phyloP scores from a whole-genome alignment of 2,113 vertebrate species.

The Phalacrocorax brasilianus region DNA sequence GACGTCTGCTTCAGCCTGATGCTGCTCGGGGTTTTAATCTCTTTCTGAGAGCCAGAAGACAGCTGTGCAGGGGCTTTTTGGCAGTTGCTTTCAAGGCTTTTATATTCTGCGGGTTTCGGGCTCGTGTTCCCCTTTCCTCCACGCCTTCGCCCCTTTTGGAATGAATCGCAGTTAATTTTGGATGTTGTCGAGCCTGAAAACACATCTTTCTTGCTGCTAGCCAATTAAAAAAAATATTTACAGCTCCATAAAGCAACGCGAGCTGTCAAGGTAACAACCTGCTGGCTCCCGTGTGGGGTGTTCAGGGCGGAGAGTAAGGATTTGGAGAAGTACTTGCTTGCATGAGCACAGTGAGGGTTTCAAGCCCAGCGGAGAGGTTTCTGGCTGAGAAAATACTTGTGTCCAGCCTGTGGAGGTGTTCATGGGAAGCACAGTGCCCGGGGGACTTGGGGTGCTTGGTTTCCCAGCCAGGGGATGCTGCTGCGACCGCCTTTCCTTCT shows the following conservation, averaged over 20 bases:
- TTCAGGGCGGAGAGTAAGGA: background rate
- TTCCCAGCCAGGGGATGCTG: background rate
- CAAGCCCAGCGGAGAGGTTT: background rate
- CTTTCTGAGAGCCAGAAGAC: constrained; percentile 29
- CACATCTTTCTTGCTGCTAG: constrained; percentile 32
- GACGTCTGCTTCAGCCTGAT: constrained; percentile 27
- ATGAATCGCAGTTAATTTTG: constrained; percentile 51
- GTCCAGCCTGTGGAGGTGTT: background rate
- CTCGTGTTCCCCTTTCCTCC: background rate
- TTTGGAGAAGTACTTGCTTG: background rate
- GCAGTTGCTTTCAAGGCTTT: constrained; percentile 36
- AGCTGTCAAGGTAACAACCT: constrained; percentile 58
- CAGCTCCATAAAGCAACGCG: constrained; percentile 55
- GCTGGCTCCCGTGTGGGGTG: background rate
- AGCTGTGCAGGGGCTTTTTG: constrained; percentile 37
- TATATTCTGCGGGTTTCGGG: background rate
- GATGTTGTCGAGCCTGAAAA: constrained; percentile 38
- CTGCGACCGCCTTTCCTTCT: background rate
- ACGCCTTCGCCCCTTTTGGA: background rate
- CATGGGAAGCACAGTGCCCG: background rate
- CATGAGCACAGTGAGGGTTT: background rate
- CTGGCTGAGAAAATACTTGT: background rate
- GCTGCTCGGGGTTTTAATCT: constrained; percentile 40
- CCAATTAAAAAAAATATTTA: constrained; percentile 67
- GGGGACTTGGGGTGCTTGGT: background rate